Evolutionary conservation across 2,888 invertebrate genomes (phyloP), one percentile per base, ranked within the genome.

Genomic region (Hymenopus coronatus): DNA sequence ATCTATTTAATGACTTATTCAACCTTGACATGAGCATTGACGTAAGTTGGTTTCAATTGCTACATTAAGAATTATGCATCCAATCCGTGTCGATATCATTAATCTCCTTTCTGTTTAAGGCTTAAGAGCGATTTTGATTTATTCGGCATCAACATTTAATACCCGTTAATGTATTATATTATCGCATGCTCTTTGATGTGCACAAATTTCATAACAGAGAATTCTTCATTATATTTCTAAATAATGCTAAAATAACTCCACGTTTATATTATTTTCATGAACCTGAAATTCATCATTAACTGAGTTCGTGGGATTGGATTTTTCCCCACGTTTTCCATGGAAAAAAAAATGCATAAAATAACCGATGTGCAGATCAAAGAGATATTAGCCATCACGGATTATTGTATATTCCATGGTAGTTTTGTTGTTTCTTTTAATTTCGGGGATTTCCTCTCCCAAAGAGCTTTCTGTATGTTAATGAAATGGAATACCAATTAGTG

Each of bases 401-500:
- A 70, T 70, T 70, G 54, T 70, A 70, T 70, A 70, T 70, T 70
- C 54, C 54, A 70, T 70, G 54, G 54, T 70, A 70, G 54, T 70
- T 70, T 15, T 70, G 54, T 70, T 70, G 54, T 70, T 70, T 70
- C 54, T 70, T 20, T 70, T 70, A 70, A 70, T 70, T 70, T 70
- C 20, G 54, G 54, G 54, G 54, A 70, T 70, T 70, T 25, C 54
- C 54, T 20, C 54, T 70, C 54, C 54, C 20, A 70, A 70, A 70
- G 54, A 87, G 87, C 87, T 87, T 87, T 82, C 82, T 82, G 87
- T 33, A 54, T 82, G 82, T 87, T 88, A 88, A 88, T 88, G 88
- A 82, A 88, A 85, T 85, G 85, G 85, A 88, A 85, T 88, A 84
- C 82, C 88, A 88, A 88, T 88, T 85, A 88, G 88, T 46, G 88